These are phyloP conservation scores for Agapostemon virescens DNA, from an alignment of 2,888 invertebrate species.

Conservation along the genomic window DNA sequence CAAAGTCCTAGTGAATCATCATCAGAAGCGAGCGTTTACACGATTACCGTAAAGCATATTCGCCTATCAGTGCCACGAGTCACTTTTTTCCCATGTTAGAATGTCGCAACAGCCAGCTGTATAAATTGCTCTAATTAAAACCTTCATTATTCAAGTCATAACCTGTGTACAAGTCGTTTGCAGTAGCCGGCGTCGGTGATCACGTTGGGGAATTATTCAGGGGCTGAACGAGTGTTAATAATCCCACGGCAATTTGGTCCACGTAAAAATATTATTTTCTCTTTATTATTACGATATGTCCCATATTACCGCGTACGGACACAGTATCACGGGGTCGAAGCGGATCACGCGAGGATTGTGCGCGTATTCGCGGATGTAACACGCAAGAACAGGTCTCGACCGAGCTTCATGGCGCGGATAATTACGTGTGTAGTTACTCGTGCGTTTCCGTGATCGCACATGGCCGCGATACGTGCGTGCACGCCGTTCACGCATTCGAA, in stretches of 20 bases:
- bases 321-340: conserved; percentile 47
- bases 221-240: conserved; percentile 3
- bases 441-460: conserved; percentile 48
- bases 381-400: conserved; percentile 51
- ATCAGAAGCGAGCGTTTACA: too few relatives aligned
- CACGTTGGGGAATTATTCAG: conserved; percentile 14
- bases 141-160: conserved; percentile 11
- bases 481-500: conserved; percentile 55
- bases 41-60: background rate
- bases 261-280: conserved; percentile 30
- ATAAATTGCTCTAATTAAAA: conserved; percentile 29
- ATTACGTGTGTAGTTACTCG: conserved; percentile 57
- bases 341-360: conserved; percentile 69
- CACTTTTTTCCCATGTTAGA: background rate
- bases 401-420: conserved; percentile 47
- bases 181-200: background rate
- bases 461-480: conserved; percentile 62
- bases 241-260: conserved; percentile 39
- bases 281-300: conserved; percentile 29
- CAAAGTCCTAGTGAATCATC: background rate
- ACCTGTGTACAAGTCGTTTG: background rate
- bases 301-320: conserved; percentile 36
- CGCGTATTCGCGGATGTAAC: conserved; percentile 45
- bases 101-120: background rate
- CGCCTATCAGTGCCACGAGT: background rate